phyloP scores from a whole-genome alignment of 2,113 vertebrate species.

The Propithecus coquereli region DNA sequence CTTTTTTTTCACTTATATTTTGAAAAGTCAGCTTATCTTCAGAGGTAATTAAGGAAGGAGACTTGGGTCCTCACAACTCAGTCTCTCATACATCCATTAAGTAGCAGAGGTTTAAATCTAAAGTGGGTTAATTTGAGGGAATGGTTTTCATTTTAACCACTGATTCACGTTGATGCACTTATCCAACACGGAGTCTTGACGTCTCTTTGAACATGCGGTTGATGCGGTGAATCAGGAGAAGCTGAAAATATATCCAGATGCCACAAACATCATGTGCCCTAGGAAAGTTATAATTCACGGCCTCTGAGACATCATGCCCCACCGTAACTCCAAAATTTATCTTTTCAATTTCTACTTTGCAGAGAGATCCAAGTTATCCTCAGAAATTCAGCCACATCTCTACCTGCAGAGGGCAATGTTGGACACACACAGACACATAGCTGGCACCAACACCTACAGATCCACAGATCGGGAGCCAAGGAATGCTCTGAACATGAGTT shows the following conservation, averaged over 20 bases:
- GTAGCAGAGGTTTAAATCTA: not conserved
- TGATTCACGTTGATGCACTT: not conserved
- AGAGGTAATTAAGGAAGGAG: not conserved
- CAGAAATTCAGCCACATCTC: not conserved
- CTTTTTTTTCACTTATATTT: not conserved
- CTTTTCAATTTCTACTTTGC: not conserved
- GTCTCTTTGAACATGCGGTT: not conserved
- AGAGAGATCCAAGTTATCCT: not conserved
- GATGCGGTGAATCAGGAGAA: not conserved
- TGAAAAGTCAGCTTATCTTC: not conserved
- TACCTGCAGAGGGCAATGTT: slow-evolving; percentile 64
- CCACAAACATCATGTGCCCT: not conserved
- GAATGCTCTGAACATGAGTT: not conserved
- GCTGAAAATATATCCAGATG: not conserved
- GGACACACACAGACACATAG: not conserved
- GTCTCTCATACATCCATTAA: not conserved
- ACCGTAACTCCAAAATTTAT: not conserved
- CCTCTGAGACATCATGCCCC: not conserved
- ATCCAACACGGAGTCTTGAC: not conserved
- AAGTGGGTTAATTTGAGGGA: not conserved
- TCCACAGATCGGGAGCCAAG: not conserved
- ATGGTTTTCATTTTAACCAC: slow-evolving; percentile 14
- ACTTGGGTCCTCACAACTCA: not conserved
- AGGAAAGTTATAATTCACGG: not conserved
- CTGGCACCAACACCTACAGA: not conserved